A percentile compares a stretch with the other conserved stretches of the same genome.
Evolutionary conservation across 2,797 vertebrate species (phyloP).

Genomic region (Myoxocephalus aenaeus): DNA sequence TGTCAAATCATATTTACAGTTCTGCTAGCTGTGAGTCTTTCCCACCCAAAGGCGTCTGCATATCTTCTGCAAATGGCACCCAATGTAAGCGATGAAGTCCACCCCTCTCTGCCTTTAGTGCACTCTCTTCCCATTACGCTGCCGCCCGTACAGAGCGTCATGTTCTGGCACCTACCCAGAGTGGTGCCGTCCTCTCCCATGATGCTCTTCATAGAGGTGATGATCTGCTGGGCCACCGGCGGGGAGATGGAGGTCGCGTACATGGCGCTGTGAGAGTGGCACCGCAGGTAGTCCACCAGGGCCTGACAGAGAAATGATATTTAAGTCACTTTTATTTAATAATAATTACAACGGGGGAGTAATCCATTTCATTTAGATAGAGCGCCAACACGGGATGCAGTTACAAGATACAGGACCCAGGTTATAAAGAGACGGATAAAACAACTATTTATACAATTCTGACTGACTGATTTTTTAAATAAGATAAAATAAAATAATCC

Average conservation of each 20-base stretch:
- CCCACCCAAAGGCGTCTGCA: not conserved
- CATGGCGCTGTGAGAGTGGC: conserved; percentile 92
- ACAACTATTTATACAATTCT: not conserved
- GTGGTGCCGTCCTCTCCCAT: conserved; percentile 94
- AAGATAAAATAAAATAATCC: too few relatives aligned
- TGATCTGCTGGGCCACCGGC: conserved; percentile 93
- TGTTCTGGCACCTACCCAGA: conserved; percentile 84
- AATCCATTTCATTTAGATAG: not conserved
- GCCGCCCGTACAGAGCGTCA: not conserved
- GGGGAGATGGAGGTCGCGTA: conserved; percentile 94
- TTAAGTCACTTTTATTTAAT: not conserved
- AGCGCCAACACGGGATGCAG: not conserved
- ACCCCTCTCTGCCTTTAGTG: not conserved
- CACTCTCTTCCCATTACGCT: not conserved
- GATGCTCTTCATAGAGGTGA: conserved; percentile 94
- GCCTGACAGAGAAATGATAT: conserved; percentile 79
- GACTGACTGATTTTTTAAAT: not conserved
- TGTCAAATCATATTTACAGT: not conserved
- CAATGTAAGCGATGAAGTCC: not conserved
- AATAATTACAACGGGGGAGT: not conserved
- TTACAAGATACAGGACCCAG: not conserved
- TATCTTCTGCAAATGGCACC: not conserved
- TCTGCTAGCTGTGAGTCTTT: not conserved
- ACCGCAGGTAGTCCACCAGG: conserved; percentile 92
- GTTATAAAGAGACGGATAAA: not conserved